These are phyloP conservation scores for Ametastegia equiseti DNA, from an alignment of 2,888 invertebrate species.

Conservation along the genomic window DNA sequence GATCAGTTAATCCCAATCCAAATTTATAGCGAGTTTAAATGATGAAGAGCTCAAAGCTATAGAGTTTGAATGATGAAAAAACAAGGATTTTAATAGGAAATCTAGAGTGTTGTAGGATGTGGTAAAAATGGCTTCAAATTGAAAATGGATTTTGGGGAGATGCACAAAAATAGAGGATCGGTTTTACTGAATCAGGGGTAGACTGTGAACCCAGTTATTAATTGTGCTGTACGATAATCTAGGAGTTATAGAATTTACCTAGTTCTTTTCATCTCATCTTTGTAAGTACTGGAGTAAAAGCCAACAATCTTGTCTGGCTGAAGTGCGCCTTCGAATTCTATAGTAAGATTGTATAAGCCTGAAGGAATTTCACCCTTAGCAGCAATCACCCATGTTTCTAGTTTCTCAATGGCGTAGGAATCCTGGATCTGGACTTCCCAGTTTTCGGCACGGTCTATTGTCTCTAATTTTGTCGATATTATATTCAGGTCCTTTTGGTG, in stretches of 20 bases:
- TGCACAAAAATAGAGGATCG: too few relatives aligned
- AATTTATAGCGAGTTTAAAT: neutral
- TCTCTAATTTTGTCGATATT: conserved; percentile 74
- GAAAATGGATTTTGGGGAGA: too few relatives aligned
- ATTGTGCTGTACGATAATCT: too few relatives aligned
- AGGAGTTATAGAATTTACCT: conserved; percentile 62
- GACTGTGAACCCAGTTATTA: too few relatives aligned
- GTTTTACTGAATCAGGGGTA: too few relatives aligned
- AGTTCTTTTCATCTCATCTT: conserved; percentile 66
- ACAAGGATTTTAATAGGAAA: too few relatives aligned
- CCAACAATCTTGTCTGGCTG: conserved; percentile 79
- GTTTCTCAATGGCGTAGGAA: conserved; percentile 59
- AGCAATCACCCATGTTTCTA: conserved; percentile 67
- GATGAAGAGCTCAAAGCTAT: too few relatives aligned
- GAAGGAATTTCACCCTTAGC: conserved; percentile 62
- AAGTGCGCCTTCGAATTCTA: conserved; percentile 79
- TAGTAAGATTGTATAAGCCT: conserved; percentile 74
- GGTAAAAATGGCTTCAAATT: neutral
- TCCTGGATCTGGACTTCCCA: conserved; percentile 62
- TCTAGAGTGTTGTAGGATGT: neutral
- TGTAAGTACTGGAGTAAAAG: conserved; percentile 80
- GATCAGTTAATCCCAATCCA: conserved; percentile 16
- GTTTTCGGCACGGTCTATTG: conserved; percentile 60
- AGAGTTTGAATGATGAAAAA: too few relatives aligned
- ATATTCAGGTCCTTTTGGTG: conserved; percentile 77